phyloP scores from a whole-genome alignment of 2,888 invertebrate species.

The Luffia ferchaultella region DNA sequence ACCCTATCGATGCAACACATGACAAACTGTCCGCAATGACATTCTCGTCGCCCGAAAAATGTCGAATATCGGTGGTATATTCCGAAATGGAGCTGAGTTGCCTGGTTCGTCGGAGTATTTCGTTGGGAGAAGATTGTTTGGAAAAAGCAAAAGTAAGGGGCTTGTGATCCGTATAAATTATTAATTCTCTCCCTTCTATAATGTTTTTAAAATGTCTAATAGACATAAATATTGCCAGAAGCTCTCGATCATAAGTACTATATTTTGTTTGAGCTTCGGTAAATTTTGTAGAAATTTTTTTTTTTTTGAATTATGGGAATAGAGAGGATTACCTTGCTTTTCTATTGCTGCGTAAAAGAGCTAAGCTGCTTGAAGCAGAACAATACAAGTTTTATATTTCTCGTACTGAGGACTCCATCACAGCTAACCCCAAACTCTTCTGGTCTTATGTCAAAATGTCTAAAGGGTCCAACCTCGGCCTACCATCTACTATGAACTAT shows the following conservation, averaged over 20 bases:
- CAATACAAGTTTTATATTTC: too few relatives aligned
- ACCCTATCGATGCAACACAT: conserved; percentile 11
- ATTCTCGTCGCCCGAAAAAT: conserved; percentile 21
- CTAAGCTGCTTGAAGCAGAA: too few relatives aligned
- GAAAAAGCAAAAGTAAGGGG: conserved; percentile 12
- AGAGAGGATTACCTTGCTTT: too few relatives aligned
- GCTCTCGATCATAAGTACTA: conserved; percentile 5
- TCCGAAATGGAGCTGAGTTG: conserved; percentile 16
- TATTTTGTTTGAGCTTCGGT: conserved; percentile 2
- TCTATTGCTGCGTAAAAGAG: too few relatives aligned
- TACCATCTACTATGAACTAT: too few relatives aligned
- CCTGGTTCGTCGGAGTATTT: conserved; percentile 9
- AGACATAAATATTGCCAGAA: conserved; percentile 2
- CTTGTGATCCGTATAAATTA: conserved; percentile 14
- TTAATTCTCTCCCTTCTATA: too few relatives aligned
- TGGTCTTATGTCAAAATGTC: too few relatives aligned
- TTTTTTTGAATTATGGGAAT: too few relatives aligned
- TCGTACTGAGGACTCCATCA: too few relatives aligned
- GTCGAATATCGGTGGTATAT: conserved; percentile 24
- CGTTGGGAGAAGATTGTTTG: too few relatives aligned
- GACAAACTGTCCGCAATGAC: conserved; percentile 22
- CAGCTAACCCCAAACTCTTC: too few relatives aligned
- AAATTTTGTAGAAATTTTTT: conserved; percentile 1
- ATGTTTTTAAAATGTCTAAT: conserved; percentile 2
- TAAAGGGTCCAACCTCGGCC: too few relatives aligned